These are phyloP conservation scores for Automeris io DNA, from an alignment of 2,888 invertebrate genomes.

Conservation along the genomic window DNA sequence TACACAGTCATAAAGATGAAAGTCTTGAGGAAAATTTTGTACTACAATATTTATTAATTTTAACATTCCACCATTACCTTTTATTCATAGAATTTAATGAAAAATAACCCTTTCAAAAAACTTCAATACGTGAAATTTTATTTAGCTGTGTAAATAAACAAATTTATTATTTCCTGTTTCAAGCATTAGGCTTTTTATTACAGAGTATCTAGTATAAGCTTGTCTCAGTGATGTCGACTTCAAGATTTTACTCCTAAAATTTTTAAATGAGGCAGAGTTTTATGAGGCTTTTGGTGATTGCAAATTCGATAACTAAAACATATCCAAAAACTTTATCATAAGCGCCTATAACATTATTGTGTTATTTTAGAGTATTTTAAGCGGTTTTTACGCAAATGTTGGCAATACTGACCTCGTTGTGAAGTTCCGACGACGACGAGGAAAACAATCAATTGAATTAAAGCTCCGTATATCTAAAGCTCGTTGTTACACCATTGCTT, in stretches of 20 bases:
- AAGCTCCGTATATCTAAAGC: slow-evolving; percentile 17
- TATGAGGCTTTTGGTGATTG: too few relatives aligned
- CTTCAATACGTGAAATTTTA: not conserved
- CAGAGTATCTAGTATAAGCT: too few relatives aligned
- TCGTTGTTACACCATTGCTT: slow-evolving; percentile 2
- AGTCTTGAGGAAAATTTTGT: not conserved
- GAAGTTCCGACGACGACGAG: slow-evolving; percentile 13
- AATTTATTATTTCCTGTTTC: slow-evolving; percentile 1
- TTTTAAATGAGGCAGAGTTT: too few relatives aligned
- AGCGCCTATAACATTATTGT: too few relatives aligned
- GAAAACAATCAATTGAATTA: slow-evolving; percentile 20
- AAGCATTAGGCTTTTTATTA: not conserved
- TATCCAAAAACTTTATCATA: too few relatives aligned
- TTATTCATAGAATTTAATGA: not conserved
- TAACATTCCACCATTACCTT: not conserved
- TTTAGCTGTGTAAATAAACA: not conserved
- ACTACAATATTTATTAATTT: not conserved
- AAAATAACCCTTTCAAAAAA: not conserved
- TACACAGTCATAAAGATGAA: not conserved
- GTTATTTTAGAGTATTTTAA: too few relatives aligned
- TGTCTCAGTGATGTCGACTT: too few relatives aligned
- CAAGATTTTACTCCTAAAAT: too few relatives aligned
- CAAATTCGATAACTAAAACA: too few relatives aligned
- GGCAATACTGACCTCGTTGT: slow-evolving; percentile 12
- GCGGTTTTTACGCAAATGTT: slow-evolving; percentile 9